Percentiles rank a stretch among this genome's conserved stretches.
Conservation (phyloP, 1,140 invertebrate species). For the Megalopta genalis region DNA sequence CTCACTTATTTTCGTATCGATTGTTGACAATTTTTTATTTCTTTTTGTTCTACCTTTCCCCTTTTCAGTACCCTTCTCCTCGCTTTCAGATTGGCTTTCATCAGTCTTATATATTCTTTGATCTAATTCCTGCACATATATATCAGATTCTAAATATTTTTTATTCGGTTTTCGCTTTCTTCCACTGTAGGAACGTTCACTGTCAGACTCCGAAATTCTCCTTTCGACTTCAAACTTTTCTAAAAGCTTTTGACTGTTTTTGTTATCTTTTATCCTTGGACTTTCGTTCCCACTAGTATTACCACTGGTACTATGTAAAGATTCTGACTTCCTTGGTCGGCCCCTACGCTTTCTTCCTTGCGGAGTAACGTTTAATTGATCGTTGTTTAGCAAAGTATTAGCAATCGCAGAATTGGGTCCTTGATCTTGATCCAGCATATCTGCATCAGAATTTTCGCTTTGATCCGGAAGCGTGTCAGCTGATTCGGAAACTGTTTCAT, state of each 20-base stretch:
- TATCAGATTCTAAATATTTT: conserved; percentile 68
- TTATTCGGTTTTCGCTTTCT: conserved; percentile 72
- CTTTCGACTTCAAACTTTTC: conserved; percentile 54
- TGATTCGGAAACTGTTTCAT: conserved; percentile 63
- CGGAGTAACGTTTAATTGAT: conserved; percentile 1
- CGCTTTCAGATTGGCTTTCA: conserved; percentile 73
- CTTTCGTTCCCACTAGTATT: conserved; percentile 36
- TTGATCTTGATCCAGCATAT: conserved; percentile 44
- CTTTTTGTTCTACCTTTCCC: conserved; percentile 50
- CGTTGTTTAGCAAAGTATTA: conserved; percentile 2
- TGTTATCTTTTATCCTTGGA: conserved; percentile 29
- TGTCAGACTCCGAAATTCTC: conserved; percentile 70
- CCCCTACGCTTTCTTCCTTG: conserved; percentile 62
- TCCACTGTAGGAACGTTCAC: conserved; percentile 67
- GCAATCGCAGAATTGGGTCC: conserved; percentile 6
- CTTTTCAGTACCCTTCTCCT: conserved; percentile 60
- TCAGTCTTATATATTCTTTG: conserved; percentile 67
- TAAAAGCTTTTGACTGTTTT: conserved; percentile 38
- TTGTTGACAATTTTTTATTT: conserved; percentile 54
- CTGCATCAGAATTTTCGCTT: conserved; percentile 63
- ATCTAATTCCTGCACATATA: conserved; percentile 68
- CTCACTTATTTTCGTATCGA: conserved; percentile 36
- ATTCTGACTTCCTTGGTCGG: conserved; percentile 56
- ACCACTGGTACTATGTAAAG: conserved; percentile 3
- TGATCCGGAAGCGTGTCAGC: conserved; percentile 61